Conservation (phyloP, 2,888 invertebrate species). For the Drosophila kokeensis region DNA sequence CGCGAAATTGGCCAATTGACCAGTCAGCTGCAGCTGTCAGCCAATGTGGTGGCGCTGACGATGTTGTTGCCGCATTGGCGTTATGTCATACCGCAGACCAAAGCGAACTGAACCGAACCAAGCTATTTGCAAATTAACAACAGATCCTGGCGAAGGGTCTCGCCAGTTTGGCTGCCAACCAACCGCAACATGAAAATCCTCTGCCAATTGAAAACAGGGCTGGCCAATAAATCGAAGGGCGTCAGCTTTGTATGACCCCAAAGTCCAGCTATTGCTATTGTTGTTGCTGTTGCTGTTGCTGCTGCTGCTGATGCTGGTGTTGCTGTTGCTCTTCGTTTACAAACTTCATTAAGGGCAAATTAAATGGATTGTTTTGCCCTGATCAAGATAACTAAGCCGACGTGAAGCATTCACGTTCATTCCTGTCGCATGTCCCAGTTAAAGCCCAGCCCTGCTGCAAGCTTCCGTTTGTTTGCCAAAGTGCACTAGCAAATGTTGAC, state of each 20-base stretch:
- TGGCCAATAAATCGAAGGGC: slow-evolving; percentile 54
- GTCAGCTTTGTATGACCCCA: slow-evolving; percentile 37
- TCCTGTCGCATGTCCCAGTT: slow-evolving; percentile 29
- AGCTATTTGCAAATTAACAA: slow-evolving; percentile 55
- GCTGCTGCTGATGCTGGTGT: background rate
- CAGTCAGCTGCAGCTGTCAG: background rate
- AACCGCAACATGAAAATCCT: slow-evolving; percentile 58
- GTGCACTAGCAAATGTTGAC: slow-evolving; percentile 77
- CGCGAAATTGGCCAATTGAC: slow-evolving; percentile 2
- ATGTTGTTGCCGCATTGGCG: slow-evolving; percentile 20
- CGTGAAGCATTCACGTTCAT: slow-evolving; percentile 44
- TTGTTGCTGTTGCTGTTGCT: background rate
- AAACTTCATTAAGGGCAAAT: slow-evolving; percentile 73
- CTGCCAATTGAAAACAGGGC: slow-evolving; percentile 52
- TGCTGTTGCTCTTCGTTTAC: slow-evolving; percentile 17
- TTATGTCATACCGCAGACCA: slow-evolving; percentile 34
- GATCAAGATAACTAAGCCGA: slow-evolving; percentile 74
- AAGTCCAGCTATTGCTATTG: slow-evolving; percentile 14
- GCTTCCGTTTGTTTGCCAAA: slow-evolving; percentile 58
- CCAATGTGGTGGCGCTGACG: slow-evolving; percentile 11
- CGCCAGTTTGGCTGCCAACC: slow-evolving; percentile 48
- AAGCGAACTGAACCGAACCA: slow-evolving; percentile 7
- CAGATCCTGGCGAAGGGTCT: slow-evolving; percentile 29
- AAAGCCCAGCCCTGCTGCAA: slow-evolving; percentile 23
- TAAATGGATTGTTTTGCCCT: slow-evolving; percentile 72